These are phyloP conservation scores for Desoria tigrina DNA, from an alignment of 2,888 invertebrate genomes.

Conservation along the genomic window DNA sequence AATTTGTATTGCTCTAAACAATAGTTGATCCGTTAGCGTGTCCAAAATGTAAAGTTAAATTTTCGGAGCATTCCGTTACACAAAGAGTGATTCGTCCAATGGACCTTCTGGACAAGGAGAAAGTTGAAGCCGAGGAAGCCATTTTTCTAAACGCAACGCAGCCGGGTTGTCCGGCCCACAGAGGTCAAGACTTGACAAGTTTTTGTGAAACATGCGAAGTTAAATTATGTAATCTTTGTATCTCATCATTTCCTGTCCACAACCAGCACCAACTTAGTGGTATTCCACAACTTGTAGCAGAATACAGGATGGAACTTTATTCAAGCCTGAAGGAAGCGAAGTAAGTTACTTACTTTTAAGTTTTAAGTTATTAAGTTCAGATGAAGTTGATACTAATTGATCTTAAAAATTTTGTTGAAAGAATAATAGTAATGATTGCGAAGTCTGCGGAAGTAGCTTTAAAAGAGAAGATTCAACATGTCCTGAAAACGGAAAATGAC, in stretches of 20 bases:
- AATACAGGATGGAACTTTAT: neutral
- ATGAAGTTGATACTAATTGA: too few species aligned
- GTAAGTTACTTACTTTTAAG: conserved; percentile 7
- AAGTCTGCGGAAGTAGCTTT: neutral
- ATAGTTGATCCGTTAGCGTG: neutral
- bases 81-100: neutral
- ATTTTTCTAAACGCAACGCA: too few species aligned
- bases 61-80: neutral
- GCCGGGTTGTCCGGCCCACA: conserved; percentile 11
- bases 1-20: neutral
- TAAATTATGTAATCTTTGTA: conserved; percentile 19
- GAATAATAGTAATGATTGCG: neutral
- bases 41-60: neutral
- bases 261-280: neutral
- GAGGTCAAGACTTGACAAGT: neutral
- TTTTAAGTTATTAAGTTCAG: too few species aligned
- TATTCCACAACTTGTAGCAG: neutral
- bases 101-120: neutral
- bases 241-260: neutral
- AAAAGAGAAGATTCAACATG: conserved; percentile 13
- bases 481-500: conserved; percentile 26
- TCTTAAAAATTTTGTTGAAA: too few species aligned
- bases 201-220: conserved; percentile 14
- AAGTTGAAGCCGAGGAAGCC: too few species aligned
- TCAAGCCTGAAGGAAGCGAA: neutral